These are phyloP conservation scores for Theristicus caerulescens DNA, from an alignment of 2,113 vertebrate genomes.

Conservation along the genomic window DNA sequence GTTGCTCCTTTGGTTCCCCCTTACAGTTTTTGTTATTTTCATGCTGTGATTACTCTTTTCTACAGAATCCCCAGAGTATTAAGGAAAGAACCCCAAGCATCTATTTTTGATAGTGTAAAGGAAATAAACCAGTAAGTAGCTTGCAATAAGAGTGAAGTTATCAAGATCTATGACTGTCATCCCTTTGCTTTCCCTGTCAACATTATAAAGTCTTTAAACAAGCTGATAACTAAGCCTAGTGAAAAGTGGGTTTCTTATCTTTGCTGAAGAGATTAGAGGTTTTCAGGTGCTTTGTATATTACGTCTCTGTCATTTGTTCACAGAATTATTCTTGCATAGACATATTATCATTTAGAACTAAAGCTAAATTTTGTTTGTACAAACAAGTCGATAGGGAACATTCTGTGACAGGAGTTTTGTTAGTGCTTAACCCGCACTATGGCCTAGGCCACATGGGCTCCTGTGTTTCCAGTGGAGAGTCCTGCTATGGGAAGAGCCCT, in stretches of 20 bases:
- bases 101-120: background rate
- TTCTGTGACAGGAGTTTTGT: background rate
- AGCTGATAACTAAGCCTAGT: background rate
- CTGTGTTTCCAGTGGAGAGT: background rate
- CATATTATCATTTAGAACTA: background rate
- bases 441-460: background rate
- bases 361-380: background rate
- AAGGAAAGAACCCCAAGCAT: background rate
- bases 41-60: background rate
- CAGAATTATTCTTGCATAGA: background rate
- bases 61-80: background rate
- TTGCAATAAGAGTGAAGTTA: background rate
- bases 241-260: background rate
- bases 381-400: background rate
- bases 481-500: background rate
- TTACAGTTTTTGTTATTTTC: background rate
- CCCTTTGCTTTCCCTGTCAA: background rate
- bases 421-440: background rate
- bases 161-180: background rate
- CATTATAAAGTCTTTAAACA: background rate
- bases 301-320: fast-evolving
- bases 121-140: background rate
- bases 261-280: background rate
- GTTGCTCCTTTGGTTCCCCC: background rate
- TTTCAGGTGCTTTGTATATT: background rate